phyloP scores from a whole-genome alignment of 2,113 vertebrate genomes.

The Xyliphius kryptos region DNA sequence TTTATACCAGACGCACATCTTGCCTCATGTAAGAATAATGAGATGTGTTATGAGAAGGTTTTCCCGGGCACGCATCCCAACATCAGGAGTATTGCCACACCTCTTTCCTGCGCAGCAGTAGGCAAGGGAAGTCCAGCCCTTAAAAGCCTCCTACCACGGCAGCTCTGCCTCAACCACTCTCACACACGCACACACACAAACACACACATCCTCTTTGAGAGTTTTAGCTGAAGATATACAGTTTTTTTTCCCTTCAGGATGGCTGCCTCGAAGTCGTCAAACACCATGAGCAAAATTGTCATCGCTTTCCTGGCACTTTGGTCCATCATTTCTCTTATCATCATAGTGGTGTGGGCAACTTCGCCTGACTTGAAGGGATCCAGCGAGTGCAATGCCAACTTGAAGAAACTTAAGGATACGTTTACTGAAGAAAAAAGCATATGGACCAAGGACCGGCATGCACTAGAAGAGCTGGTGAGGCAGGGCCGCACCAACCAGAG shows the following conservation, averaged over 20 bases:
- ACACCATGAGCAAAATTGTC: constrained; percentile 35
- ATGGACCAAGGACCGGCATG: constrained; percentile 41
- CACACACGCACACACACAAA: too few relatives aligned
- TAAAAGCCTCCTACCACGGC: constrained; percentile 21
- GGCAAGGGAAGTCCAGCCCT: constrained; percentile 35
- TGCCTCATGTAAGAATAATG: too few relatives aligned
- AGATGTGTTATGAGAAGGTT: too few relatives aligned
- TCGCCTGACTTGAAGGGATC: constrained; percentile 53
- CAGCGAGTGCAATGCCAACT: constrained; percentile 43
- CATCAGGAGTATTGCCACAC: constrained; percentile 39
- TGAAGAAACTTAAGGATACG: constrained; percentile 33
- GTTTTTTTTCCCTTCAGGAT: constrained; percentile 35
- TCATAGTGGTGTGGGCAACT: constrained; percentile 63
- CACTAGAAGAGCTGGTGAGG: constrained; percentile 48
- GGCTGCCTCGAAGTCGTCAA: constrained; percentile 47
- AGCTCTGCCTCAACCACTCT: background rate
- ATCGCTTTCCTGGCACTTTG: constrained; percentile 52
- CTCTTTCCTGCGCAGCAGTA: constrained; percentile 26
- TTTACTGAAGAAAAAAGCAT: constrained; percentile 41
- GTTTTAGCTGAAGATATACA: background rate
- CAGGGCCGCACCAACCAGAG: constrained; percentile 27
- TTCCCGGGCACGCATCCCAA: constrained; percentile 14
- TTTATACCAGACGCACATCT: background rate
- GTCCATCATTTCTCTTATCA: constrained; percentile 54
- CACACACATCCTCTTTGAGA: background rate